These are phyloP conservation scores for Seriola quinqueradiata DNA, from an alignment of 2,113 vertebrate species.

Conservation along the genomic window DNA sequence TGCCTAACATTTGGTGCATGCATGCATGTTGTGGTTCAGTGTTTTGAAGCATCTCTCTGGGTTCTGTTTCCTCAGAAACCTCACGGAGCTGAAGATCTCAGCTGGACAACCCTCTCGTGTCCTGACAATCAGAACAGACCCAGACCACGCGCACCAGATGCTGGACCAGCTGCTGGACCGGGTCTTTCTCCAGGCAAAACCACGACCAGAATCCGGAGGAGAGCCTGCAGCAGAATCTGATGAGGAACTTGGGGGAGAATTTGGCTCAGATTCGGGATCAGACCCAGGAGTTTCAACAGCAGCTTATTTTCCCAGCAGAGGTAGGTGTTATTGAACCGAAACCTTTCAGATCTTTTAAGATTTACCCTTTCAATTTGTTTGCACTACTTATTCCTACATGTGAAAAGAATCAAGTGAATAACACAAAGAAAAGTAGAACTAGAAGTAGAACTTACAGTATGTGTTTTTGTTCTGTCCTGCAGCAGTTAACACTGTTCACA, in stretches of 20 bases:
- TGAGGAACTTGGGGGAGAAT: neutral
- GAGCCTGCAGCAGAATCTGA: neutral
- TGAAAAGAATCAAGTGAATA: neutral
- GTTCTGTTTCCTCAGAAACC: slow-evolving; percentile 26
- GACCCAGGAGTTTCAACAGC: neutral
- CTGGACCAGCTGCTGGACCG: slow-evolving; percentile 53
- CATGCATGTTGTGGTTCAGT: neutral
- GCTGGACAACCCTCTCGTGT: neutral
- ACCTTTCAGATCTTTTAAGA: neutral
- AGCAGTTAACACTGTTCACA: too few species aligned
- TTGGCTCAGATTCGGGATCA: neutral
- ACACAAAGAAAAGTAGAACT: neutral
- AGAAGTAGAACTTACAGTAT: neutral
- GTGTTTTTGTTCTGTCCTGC: neutral
- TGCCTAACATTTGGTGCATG: too few species aligned
- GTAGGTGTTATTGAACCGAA: neutral
- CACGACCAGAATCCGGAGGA: neutral
- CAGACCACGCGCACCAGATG: neutral
- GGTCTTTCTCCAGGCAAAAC: slow-evolving; percentile 15
- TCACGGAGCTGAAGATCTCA: slow-evolving; percentile 43
- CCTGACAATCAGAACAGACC: slow-evolving; percentile 43
- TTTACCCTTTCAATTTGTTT: neutral
- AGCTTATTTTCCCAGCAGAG: too few species aligned
- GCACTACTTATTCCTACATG: too few species aligned
- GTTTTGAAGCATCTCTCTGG: neutral